A percentile compares a stretch with the other conserved stretches of the same genome.
phyloP scores from a whole-genome alignment of 2,113 vertebrate species.

The Calypte anna region DNA sequence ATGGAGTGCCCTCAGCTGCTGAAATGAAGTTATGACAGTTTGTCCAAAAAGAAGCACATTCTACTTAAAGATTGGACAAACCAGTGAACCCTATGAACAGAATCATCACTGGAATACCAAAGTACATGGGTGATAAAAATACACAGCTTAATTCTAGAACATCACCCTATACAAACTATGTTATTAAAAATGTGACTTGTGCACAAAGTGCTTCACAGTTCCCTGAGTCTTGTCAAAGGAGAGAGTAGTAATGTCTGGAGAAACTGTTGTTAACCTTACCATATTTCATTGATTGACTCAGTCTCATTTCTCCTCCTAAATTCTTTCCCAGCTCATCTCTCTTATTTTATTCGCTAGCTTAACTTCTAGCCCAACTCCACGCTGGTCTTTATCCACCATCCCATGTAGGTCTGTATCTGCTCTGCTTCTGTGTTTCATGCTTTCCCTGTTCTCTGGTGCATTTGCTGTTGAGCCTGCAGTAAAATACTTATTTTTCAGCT shows the following conservation, averaged over 20 bases:
- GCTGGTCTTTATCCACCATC: neutral
- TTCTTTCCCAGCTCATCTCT: neutral
- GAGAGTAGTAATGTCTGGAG: neutral
- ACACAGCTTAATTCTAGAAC: neutral
- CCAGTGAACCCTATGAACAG: accelerated
- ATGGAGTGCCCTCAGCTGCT: constrained; percentile 67
- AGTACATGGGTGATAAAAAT: neutral
- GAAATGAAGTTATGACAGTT: neutral
- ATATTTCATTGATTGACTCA: neutral
- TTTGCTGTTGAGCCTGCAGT: neutral
- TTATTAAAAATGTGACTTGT: neutral
- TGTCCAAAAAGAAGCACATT: accelerated
- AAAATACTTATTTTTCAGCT: neutral
- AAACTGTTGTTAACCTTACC: neutral
- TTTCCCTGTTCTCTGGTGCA: neutral
- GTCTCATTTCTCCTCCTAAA: neutral
- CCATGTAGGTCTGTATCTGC: accelerated
- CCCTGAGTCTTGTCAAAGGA: neutral
- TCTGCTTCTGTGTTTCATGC: neutral
- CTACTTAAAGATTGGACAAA: neutral
- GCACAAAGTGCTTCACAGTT: neutral
- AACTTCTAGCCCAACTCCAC: neutral
- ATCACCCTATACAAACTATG: neutral
- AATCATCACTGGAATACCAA: neutral
- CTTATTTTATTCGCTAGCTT: neutral